A percentile compares a stretch with the other conserved stretches of the same genome.
Conservation (phyloP, 2,888 invertebrate species). For the Amiota mariae region DNA sequence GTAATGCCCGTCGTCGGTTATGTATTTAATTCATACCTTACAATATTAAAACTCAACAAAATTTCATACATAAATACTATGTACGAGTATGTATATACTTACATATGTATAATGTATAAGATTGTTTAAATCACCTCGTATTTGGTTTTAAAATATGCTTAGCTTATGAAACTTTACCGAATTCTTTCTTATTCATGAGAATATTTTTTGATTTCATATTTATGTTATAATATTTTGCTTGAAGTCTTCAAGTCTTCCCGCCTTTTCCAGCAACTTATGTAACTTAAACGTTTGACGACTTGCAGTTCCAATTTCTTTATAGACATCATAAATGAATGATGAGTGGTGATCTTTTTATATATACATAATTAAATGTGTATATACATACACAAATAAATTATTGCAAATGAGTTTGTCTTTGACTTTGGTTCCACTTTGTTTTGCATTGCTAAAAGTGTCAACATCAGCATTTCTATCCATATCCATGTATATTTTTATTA, state of each 20-base stretch:
- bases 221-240: background rate
- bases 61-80: too few species aligned
- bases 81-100: too few species aligned
- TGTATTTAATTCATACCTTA: too few species aligned
- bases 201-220: background rate
- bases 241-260: background rate
- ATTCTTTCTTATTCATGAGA: conserved; percentile 22
- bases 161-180: background rate
- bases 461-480: conserved; percentile 19
- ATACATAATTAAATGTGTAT: background rate
- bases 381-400: background rate
- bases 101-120: too few species aligned
- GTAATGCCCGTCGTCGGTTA: too few species aligned
- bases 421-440: background rate
- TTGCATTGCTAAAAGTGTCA: conserved; percentile 1
- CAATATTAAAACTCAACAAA: too few species aligned
- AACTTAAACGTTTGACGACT: background rate
- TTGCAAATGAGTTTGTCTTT: background rate
- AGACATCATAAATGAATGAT: conserved; percentile 7
- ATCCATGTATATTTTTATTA: too few species aligned
- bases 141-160: background rate
- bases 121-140: too few species aligned
- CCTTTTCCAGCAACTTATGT: background rate
- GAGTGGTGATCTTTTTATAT: background rate
- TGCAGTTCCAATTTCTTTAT: conserved; percentile 43